Percentiles rank a stretch among this genome's conserved stretches.
These are phyloP conservation scores for Esox masquinongy DNA, from an alignment of 2,797 vertebrate genomes.

Conservation along the genomic window DNA sequence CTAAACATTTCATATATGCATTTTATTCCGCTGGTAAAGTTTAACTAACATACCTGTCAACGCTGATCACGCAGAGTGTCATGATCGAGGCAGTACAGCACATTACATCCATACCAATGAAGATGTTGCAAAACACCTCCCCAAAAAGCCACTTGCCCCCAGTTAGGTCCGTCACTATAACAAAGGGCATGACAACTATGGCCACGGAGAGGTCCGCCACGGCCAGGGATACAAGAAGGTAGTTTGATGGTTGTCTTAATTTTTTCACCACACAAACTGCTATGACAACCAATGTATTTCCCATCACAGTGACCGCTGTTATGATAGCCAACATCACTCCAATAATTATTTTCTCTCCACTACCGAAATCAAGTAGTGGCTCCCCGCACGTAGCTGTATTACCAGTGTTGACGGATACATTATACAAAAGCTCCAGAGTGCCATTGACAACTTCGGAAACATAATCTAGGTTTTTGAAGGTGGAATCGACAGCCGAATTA, in stretches of 20 bases:
- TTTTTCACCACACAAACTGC: slow-evolving; percentile 83
- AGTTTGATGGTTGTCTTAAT: slow-evolving; percentile 81
- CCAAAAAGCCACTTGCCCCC: slow-evolving; percentile 84
- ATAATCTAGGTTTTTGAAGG: slow-evolving; percentile 65
- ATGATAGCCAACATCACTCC: slow-evolving; percentile 78
- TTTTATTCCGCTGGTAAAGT: background rate
- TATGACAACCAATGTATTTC: slow-evolving; percentile 81
- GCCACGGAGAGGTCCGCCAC: slow-evolving; percentile 82
- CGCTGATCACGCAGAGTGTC: slow-evolving; percentile 84
- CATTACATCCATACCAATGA: slow-evolving; percentile 85
- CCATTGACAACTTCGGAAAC: slow-evolving; percentile 75
- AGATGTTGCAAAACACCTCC: slow-evolving; percentile 82
- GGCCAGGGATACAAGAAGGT: slow-evolving; percentile 79
- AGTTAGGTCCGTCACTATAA: slow-evolving; percentile 82
- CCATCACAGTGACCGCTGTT: slow-evolving; percentile 81
- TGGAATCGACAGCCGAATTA: slow-evolving; percentile 72
- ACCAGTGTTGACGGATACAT: slow-evolving; percentile 52
- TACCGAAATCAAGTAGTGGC: slow-evolving; percentile 69
- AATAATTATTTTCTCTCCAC: slow-evolving; percentile 78
- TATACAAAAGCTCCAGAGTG: slow-evolving; percentile 64
- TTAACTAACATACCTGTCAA: slow-evolving; percentile 74
- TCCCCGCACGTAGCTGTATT: slow-evolving; percentile 76
- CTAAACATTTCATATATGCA: background rate
- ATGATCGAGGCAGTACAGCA: slow-evolving; percentile 85
- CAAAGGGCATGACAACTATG: slow-evolving; percentile 82